A percentile compares a stretch with the other conserved stretches of the same genome.
phyloP scores from a whole-genome alignment of 2,888 invertebrate genomes.

The Lagria hirta region DNA sequence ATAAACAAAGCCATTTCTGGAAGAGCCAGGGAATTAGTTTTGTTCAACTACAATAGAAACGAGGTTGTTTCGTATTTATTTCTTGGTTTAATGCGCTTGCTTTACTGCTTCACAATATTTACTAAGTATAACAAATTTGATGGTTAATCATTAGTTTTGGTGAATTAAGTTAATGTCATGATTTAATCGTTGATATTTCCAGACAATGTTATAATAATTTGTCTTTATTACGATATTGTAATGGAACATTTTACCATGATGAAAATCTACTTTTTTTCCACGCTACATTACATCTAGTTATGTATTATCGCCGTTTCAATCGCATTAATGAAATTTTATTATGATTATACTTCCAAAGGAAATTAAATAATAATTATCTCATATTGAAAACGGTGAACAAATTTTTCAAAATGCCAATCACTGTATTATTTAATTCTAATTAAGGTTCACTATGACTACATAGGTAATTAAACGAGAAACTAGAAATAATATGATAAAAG shows the following conservation, averaged over 20 bases:
- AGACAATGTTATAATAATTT: slow-evolving; percentile 8
- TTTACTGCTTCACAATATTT: slow-evolving; percentile 19
- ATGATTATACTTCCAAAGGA: slow-evolving; percentile 18
- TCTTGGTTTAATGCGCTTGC: slow-evolving; percentile 21
- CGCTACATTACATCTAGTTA: slow-evolving; percentile 24
- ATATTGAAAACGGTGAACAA: too few relatives aligned
- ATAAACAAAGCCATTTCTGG: slow-evolving; percentile 17
- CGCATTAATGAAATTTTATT: slow-evolving; percentile 25
- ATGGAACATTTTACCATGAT: slow-evolving; percentile 15
- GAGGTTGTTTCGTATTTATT: slow-evolving; percentile 13
- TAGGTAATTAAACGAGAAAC: too few relatives aligned
- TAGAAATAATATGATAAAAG: too few relatives aligned
- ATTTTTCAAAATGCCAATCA: too few relatives aligned
- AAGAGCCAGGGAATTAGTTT: slow-evolving; percentile 15
- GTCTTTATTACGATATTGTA: slow-evolving; percentile 12
- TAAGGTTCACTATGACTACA: too few relatives aligned
- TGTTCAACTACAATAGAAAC: slow-evolving; percentile 17
- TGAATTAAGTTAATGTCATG: slow-evolving; percentile 11
- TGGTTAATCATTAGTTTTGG: slow-evolving; percentile 11
- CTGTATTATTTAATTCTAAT: too few relatives aligned
- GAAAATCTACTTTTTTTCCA: slow-evolving; percentile 22
- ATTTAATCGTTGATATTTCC: slow-evolving; percentile 9
- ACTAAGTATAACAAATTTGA: slow-evolving; percentile 16
- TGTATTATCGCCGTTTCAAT: slow-evolving; percentile 17
- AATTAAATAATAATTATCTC: slow-evolving; percentile 27